Evolutionary conservation across 2,113 vertebrate genomes (phyloP), one percentile per base, ranked within the genome.

Genomic region (Podarcis cretensis): DNA sequence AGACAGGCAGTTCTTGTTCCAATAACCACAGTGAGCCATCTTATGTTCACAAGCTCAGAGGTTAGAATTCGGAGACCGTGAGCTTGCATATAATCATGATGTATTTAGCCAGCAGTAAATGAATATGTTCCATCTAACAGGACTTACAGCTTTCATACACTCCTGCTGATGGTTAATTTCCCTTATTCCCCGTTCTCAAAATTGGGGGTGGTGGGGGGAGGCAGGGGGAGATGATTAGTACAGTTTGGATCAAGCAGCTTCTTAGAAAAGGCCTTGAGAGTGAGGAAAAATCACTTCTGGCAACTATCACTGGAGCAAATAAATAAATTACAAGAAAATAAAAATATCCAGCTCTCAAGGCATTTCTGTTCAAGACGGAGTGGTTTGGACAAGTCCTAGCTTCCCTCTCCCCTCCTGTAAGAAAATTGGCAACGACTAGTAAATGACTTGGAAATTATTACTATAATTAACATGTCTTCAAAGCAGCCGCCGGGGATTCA

Each of bases 381-480:
- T 92, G 88, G 84, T 83, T 93, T 90, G 74, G 89, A 85, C 80
- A 90, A 92, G 92, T 85, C 90, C 92, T 91, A 92, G 86, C 92
- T 95, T 94, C 89, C 65, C 88, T 90, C 84, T 90, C 90, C 89
- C 94, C 90, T 87, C 93, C 88, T 91, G 84, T 85, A 95, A 94
- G 92, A 94, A 96, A 92, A 95, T 86, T 93, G 89, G 90, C 94
- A 95, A 93, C 92, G 95, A 94, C 91, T 94, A 93, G 95, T 93
- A 95, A 95, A 96, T 94, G 94, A 96, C 94, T 94, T 96, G 95
- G 94, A 96, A 96, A 96, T 96, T 90, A 96, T 96, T 95, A 93
- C 92, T 95, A 94, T 96, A 96, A 96, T 96, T 96, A 96, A 93
- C 90, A 82, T 40, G 84, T 79, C 91, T 96, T 94, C 93, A 96